Evolutionary conservation across 2,113 vertebrate genomes (phyloP).

Genomic region (Archilochus colubris): DNA sequence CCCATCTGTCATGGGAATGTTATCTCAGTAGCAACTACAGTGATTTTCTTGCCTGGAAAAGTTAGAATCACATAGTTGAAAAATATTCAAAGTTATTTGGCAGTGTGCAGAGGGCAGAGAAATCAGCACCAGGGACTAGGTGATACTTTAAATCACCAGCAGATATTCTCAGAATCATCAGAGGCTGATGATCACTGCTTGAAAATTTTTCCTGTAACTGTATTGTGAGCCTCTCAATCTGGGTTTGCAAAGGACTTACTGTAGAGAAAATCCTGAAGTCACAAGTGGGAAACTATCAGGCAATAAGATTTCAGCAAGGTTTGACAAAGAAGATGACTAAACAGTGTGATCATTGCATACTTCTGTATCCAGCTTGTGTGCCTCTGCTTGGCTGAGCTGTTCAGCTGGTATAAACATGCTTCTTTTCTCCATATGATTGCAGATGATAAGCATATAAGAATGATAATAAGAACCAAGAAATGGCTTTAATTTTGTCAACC

Average conservation of each 20-base stretch:
- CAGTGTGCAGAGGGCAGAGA: neutral
- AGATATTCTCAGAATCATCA: neutral
- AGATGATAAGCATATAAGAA: neutral
- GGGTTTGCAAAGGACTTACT: neutral
- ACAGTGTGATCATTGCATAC: neutral
- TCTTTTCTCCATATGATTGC: neutral
- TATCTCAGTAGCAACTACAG: neutral
- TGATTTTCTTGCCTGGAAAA: neutral
- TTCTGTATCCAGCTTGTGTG: neutral
- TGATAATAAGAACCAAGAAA: neutral
- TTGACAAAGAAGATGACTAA: neutral
- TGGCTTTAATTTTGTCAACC: neutral
- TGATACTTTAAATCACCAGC: neutral
- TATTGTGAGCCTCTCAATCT: neutral
- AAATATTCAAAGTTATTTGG: neutral
- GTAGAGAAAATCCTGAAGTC: neutral
- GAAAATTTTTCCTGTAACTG: neutral
- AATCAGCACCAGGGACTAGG: neutral
- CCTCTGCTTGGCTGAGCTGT: neutral
- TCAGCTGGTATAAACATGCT: neutral
- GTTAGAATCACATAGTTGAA: neutral
- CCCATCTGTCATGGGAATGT: neutral
- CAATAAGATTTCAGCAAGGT: neutral
- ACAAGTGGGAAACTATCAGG: neutral
- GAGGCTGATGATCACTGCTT: neutral